Evolutionary conservation across 1,140 invertebrate species (phyloP), one percentile per base, ranked within the genome.

Genomic region (Parasteatoda tepidariorum): DNA sequence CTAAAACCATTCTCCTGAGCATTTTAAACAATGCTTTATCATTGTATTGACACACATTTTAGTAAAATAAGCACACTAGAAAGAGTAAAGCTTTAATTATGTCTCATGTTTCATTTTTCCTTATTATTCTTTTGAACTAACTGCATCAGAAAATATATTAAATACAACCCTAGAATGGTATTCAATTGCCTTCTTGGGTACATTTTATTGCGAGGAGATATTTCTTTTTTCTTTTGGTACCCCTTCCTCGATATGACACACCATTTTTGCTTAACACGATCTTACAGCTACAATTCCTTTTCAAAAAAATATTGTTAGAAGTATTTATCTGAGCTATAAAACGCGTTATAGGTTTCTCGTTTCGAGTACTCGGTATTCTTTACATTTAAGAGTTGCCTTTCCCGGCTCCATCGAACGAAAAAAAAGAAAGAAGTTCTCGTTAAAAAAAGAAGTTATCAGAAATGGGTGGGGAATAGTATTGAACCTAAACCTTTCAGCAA

Each of bases 401-500:
- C 38, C 18, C 18, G 38, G 66, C 2, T 41, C 15, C 24, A 24
- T 6, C 9, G 9, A 15, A 67, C 9, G 13, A 13, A 67, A 67
- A 67, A 67, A 67, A 1, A 41, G 18, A 34, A 66, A n/a, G n/a
- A n/a, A n/a, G n/a, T n/a, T n/a, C n/a, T n/a, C n/a, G n/a, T n/a
- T n/a, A n/a, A 33, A n/a, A 66, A 66, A 67, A 38, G 11, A 67
- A 67, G 33, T 22, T 34, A 67, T 22, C 15, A 3, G 31, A 13
- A 24, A 68, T 68, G 38, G 24, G 41, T 68, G 38, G 34, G 41
- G 13, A 68, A 68, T 15, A 9, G 34, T 41, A 31, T 11, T 2
- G 34, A 68, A 41, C 57, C 26, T 5, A 59, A 74, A 74, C 57
- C 71, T 74, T 74, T 74, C 71, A 74, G 5, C 57, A 31, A 74